Evolutionary conservation across 2,888 invertebrate genomes (phyloP), one percentile per base, ranked within the genome.

Genomic region (Baccha elongata): DNA sequence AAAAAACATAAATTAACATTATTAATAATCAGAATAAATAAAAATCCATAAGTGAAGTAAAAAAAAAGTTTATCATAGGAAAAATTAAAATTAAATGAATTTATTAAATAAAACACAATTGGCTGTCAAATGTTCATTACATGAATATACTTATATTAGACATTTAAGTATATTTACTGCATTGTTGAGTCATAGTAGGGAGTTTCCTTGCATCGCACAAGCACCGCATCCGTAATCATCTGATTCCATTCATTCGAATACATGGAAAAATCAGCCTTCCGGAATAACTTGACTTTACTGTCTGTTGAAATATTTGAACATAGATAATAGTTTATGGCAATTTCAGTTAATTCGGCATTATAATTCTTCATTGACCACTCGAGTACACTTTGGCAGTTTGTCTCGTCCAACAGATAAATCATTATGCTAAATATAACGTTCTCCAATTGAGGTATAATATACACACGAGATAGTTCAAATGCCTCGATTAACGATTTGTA

Each of bases 281-380:
- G 87, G 73, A 88, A 91, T 19, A 91, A 85, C 35, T 88, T 79
- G 3, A 89, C 86, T 84, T 90, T 91, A 13, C 87, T 87, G 15
- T 86, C 85, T 0, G 87, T 85, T 6, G 87, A 79, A 40, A 91
- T 85, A 19, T 87, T 50, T 19, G 90, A 87, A 81, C 88, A 89
- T 52, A 91, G 85, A 86, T 89, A 91, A 76, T 87, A 91, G 64
- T 89, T 89, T n/a, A 91, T 91, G 15, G 90, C 87, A 37, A 89
- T 89, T 75, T 90, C 90, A 3, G 89, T 89, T 4, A 91, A 85
- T 60, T 91, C 90, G 1, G 88, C 87, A 74, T 91, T 91, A 44
- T 89, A 89, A 84, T 91, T 90, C 69, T 88, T 89, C 58, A 91
- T 75, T 1, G 91, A 88, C 90, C 90, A 91, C 68, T 91, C 90